Base-by-base conservation (phyloP, 2,888 invertebrate species). In the Xanthorhoe spadicearia region DNA sequence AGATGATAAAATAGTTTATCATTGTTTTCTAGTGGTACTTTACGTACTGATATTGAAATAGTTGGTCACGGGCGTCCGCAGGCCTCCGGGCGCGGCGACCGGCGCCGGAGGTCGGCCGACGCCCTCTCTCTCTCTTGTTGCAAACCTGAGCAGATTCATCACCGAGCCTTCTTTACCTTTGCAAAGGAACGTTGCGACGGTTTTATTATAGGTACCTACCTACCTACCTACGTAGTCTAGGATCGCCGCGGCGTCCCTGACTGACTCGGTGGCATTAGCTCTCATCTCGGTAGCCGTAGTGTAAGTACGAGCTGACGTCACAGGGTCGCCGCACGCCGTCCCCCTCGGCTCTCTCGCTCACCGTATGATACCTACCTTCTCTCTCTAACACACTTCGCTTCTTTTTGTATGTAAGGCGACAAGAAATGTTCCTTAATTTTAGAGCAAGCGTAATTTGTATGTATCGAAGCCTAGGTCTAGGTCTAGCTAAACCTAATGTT, bases 401-500 rank as follows among this genome's bases (percentile, higher is more conserved):
- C 54, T 61, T 61, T 53, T 57, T 54, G 52, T 61, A 64, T 61
- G 67, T 73, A 69, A 64, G 69, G 65, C 61, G 15, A 63, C 10
- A 63, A 32, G 19, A 62, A 69, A 73, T 69, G 73, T 73, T 73
- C 71, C 71, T 71, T 73, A 63, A 66, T 68, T 68, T 70, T 69
- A 73, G 69, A 71, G 64, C 69, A 61, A 64, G 64, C 66, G 61
- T 65, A 64, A 66, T 64, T 62, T 56, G 15, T 66, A 67, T 61
- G 18, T 61, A 65, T 65, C 50, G 60, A 65, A 63, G 51, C 38
- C 55, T 23, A 23, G 23, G 23, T 23, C 23, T 63, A 63, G 59
- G 18, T 59, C 67, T 67, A 66, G 62, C 60, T 62, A n/a, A 62
- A 59, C 43, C 51, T 66, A 62, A 56, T 28, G 65, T 66, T 61